phyloP scores from a whole-genome alignment of 2,888 invertebrate species.

The Ecdyonurus torrentis region DNA sequence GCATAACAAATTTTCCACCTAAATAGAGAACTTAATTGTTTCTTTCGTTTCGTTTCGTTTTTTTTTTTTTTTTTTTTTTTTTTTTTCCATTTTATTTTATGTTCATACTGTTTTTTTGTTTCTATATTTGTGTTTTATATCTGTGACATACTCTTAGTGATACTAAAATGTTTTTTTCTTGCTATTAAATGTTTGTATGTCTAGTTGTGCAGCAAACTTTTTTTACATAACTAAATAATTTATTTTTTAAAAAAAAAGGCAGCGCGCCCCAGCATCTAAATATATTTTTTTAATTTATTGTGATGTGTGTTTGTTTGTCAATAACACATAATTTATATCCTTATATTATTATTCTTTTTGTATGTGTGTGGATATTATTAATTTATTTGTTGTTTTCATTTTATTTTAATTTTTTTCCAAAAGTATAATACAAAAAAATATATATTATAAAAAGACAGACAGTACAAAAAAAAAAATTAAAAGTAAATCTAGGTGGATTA shows the following conservation, averaged over 20 bases:
- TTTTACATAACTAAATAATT: too few relatives aligned
- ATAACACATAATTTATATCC: neutral
- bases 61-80: neutral
- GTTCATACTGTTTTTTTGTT: too few relatives aligned
- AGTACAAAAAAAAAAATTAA: neutral
- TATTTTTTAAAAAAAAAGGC: neutral
- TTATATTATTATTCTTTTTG: neutral
- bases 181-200: neutral
- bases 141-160: neutral
- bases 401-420: neutral
- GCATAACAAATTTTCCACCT: neutral
- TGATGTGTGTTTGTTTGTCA: neutral
- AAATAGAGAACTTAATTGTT: neutral
- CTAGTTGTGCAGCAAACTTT: neutral
- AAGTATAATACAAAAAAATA: neutral
- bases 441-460: neutral
- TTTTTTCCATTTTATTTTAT: too few relatives aligned
- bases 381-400: slow-evolving; percentile 1
- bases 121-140: too few relatives aligned
- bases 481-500: neutral
- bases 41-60: neutral
- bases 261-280: neutral
- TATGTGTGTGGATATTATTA: neutral
- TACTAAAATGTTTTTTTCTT: neutral
- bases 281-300: neutral